Evolutionary conservation across 2,113 vertebrate genomes (phyloP).

Genomic region (Tringa solitaria): DNA sequence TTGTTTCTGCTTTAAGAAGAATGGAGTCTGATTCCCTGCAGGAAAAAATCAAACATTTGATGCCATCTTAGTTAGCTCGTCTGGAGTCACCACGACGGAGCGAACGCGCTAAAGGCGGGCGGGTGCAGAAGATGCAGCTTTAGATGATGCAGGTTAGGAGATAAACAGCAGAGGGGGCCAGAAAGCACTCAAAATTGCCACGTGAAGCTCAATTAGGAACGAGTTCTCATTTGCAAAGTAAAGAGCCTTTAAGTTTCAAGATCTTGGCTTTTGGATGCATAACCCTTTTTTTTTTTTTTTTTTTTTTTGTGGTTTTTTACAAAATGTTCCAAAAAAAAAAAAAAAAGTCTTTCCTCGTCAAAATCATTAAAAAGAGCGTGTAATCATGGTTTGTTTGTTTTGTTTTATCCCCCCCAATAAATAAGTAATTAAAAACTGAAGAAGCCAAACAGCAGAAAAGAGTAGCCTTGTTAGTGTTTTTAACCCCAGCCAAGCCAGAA

Average conservation of each 20-base stretch:
- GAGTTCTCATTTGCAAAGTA: conserved; percentile 70
- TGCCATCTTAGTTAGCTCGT: conserved; percentile 74
- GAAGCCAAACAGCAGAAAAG: conserved; percentile 90
- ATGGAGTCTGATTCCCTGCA: conserved; percentile 85
- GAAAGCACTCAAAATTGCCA: conserved; percentile 76
- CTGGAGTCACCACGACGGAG: conserved; percentile 72
- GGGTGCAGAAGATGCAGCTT: conserved; percentile 60
- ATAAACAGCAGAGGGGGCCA: conserved; percentile 85
- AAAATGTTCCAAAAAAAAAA: conserved; percentile 31
- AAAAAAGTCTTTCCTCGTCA: conserved; percentile 77
- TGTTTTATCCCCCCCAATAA: conserved; percentile 32
- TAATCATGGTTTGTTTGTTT: conserved; percentile 40
- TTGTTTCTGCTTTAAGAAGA: conserved; percentile 91
- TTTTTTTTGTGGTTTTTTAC: conserved; percentile 41
- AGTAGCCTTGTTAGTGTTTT: conserved; percentile 88
- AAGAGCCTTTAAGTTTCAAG: conserved; percentile 70
- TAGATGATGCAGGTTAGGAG: conserved; percentile 86
- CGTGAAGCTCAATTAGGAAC: conserved; percentile 60
- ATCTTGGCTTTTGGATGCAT: conserved; percentile 75
- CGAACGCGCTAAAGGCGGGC: conserved; percentile 61
- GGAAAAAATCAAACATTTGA: conserved; percentile 82
- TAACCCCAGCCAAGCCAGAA: conserved; percentile 92
- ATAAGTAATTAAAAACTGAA: conserved; percentile 83
- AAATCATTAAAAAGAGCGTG: conserved; percentile 82
- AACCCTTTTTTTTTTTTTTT: conserved; percentile 29